Evolutionary conservation across 30 jellyfish, hydroid and myxozoan species (phyloP), one percentile per base, ranked within the genome.

Genomic region (Pseudorhiza aurosa): DNA sequence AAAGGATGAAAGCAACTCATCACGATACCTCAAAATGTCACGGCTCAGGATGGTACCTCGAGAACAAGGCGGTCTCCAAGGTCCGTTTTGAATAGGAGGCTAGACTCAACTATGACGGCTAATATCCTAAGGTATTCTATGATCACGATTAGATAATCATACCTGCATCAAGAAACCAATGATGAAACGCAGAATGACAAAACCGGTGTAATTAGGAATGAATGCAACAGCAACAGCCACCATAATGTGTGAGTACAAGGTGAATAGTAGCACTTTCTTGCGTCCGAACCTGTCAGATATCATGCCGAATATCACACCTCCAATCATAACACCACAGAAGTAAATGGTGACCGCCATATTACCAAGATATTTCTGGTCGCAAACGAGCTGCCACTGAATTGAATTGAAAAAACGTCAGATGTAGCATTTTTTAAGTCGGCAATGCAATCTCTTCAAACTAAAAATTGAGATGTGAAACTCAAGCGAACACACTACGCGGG

Each of bases 241-340:
- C 45, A 59, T 28, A 51, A 89, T 89, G 83, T 89, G 97, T 14
- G 86, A 83, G 50, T 89, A 89, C 93, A 89, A 58, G 24, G 96
- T 70, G 26, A 68, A 40, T 85, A 89, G 65, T 9, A 83, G 77
- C 8, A 89, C 88, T 3, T 89, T 95, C 42, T 83, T 77, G 25
- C 97, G 89, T 27, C 97, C 97, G 44, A 81, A 89, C 33, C 83
- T 72, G 64, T 89, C 97, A 8, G 96, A 76, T 7, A 89, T 53
- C 86, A 70, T 81, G 7, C 97, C 97, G 71, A 89, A 89, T 22
- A 89, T 62, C 15, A 85, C 89, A 55, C 97, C 97, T 15, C 97
- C 97, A 6, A 89, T 72, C 97, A 89, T 89, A 2, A 89, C 97
- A 15, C 97, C 97, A 37, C 96, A 87, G 75, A 89, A 89, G 64